These are phyloP conservation scores for Calameuta filiformis DNA, from an alignment of 2,888 invertebrate species.

Conservation along the genomic window DNA sequence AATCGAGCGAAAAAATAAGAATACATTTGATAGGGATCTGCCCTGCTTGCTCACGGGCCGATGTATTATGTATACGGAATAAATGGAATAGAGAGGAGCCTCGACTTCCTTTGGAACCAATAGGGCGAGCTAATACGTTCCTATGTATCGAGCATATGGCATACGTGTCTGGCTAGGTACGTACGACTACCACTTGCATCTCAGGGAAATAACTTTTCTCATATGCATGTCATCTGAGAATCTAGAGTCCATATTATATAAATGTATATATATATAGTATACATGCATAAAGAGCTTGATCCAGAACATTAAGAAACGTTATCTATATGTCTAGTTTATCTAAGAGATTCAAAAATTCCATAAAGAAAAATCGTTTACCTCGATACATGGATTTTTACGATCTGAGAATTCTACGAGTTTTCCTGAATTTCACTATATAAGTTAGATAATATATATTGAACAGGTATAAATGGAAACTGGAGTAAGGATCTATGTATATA, in stretches of 20 bases:
- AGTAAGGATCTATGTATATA: conserved; percentile 9
- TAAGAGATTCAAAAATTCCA: neutral
- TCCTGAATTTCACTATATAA: neutral
- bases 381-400: neutral
- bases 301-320: neutral
- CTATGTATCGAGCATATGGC: conserved; percentile 47
- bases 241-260: conserved; percentile 1
- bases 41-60: conserved; percentile 39
- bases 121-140: conserved; percentile 52
- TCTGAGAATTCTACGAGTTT: neutral
- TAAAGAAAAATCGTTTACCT: neutral
- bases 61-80: conserved; percentile 62
- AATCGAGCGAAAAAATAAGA: conserved; percentile 60
- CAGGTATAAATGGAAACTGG: neutral
- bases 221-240: conserved; percentile 23
- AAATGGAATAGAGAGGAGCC: conserved; percentile 51
- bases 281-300: neutral
- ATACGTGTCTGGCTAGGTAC: neutral
- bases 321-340: neutral
- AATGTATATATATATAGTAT: neutral
- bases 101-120: conserved; percentile 55
- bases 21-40: conserved; percentile 47
- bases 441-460: neutral
- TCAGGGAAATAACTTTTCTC: conserved; percentile 11
- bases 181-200: neutral